phyloP scores from a whole-genome alignment of 2,113 vertebrate species.

The Regulus satrapa region DNA sequence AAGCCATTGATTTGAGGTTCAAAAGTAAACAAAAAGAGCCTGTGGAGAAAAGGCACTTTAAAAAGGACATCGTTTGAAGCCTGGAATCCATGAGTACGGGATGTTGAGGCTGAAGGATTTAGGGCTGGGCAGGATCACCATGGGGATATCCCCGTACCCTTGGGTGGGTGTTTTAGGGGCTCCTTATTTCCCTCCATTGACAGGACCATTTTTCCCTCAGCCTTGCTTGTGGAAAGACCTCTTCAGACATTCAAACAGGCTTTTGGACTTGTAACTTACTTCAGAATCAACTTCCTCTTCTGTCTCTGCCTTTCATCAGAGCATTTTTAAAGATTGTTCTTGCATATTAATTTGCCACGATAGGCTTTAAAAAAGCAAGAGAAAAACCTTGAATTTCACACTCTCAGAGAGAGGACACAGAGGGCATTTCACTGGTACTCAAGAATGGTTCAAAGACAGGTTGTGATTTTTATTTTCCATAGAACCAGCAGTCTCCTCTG shows the following conservation, averaged over 20 bases:
- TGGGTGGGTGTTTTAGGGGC: neutral
- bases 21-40: neutral
- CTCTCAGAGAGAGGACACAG: rapidly evolving
- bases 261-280: neutral
- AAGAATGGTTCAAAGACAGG: neutral
- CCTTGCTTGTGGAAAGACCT: neutral
- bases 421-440: neutral
- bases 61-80: neutral
- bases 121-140: neutral
- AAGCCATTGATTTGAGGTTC: neutral
- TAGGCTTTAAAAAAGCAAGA: neutral
- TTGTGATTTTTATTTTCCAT: neutral
- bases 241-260: neutral
- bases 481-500: neutral
- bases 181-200: neutral
- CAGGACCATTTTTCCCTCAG: neutral
- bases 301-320: neutral
- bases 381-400: neutral
- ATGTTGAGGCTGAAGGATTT: neutral
- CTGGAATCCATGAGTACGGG: neutral
- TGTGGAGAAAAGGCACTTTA: neutral
- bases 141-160: neutral
- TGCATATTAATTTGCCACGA: neutral
- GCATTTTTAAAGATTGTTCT: neutral
- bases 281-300: neutral